Evolutionary conservation across 1,140 invertebrate species (phyloP).

Genomic region (Halesus radiatus): DNA sequence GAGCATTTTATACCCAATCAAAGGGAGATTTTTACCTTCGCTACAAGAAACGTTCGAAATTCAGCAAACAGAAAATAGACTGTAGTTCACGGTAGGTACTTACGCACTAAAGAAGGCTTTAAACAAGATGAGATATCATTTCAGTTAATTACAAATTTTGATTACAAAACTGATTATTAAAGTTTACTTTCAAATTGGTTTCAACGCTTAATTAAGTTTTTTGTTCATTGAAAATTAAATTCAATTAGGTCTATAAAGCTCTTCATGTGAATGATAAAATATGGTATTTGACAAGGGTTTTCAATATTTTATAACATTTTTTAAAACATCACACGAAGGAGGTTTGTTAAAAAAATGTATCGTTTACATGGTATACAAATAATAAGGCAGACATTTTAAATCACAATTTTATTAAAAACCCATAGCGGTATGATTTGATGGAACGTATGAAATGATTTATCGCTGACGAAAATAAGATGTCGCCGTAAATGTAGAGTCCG

Average conservation of each 20-base stretch:
- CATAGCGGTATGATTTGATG: no score
- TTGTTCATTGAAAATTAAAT: background rate
- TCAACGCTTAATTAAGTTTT: background rate
- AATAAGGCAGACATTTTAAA: no score
- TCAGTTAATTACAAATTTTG: background rate
- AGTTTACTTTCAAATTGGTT: slow-evolving; percentile 6
- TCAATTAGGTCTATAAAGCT: background rate
- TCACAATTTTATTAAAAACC: no score
- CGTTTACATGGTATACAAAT: background rate
- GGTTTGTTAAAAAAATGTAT: background rate
- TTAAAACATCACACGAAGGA: background rate
- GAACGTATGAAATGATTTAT: no score
- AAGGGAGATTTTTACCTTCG: background rate
- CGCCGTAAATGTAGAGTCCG: no score
- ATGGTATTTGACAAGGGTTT: background rate
- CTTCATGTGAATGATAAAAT: background rate
- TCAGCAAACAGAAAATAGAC: no score
- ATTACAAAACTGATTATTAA: background rate
- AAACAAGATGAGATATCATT: background rate
- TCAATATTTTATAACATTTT: background rate
- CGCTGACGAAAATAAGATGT: no score
- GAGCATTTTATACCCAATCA: slow-evolving; percentile 5
- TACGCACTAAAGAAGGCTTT: background rate
- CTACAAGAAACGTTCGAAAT: no score
- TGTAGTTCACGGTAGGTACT: no score